Evolutionary conservation across 1,140 invertebrate genomes (phyloP).

Genomic region (Solenopsis fugax): DNA sequence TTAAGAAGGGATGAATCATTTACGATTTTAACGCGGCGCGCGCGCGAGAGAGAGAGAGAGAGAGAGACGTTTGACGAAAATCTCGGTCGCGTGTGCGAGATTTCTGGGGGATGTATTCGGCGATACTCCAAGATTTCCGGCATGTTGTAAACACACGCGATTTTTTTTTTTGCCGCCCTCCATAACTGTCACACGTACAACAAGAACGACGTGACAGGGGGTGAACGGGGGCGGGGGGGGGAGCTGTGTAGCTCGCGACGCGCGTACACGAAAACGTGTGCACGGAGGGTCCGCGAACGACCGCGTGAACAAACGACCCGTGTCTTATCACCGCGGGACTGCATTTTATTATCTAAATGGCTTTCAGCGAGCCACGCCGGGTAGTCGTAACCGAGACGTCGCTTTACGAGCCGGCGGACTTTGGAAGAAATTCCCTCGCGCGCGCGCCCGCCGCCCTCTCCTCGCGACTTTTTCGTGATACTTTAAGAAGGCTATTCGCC

Average conservation of each 20-base stretch:
- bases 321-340: slow-evolving; percentile 75
- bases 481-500: slow-evolving; percentile 47
- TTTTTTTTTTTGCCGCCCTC: slow-evolving; percentile 37
- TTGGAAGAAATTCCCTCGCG: slow-evolving; percentile 56
- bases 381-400: slow-evolving; percentile 65
- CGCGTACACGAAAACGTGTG: slow-evolving; percentile 7
- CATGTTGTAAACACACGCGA: slow-evolving; percentile 60
- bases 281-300: slow-evolving; percentile 63
- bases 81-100: slow-evolving; percentile 25
- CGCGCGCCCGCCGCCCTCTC: neutral
- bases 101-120: neutral
- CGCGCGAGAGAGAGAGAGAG: neutral
- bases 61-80: slow-evolving; percentile 12
- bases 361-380: slow-evolving; percentile 71
- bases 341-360: slow-evolving; percentile 78
- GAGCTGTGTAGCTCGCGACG: slow-evolving; percentile 8
- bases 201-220: too few relatives aligned
- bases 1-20: slow-evolving; percentile 38
- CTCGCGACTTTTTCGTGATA: slow-evolving; percentile 43
- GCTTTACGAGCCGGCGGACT: slow-evolving; percentile 63
- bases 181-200: slow-evolving; percentile 36
- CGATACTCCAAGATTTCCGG: slow-evolving; percentile 60
- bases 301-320: slow-evolving; percentile 74
- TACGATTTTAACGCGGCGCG: slow-evolving; percentile 19
- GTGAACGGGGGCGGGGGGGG: neutral